These are phyloP conservation scores for Dolichallabes microphthalmus DNA, from an alignment of 2,113 vertebrate genomes.

Conservation along the genomic window DNA sequence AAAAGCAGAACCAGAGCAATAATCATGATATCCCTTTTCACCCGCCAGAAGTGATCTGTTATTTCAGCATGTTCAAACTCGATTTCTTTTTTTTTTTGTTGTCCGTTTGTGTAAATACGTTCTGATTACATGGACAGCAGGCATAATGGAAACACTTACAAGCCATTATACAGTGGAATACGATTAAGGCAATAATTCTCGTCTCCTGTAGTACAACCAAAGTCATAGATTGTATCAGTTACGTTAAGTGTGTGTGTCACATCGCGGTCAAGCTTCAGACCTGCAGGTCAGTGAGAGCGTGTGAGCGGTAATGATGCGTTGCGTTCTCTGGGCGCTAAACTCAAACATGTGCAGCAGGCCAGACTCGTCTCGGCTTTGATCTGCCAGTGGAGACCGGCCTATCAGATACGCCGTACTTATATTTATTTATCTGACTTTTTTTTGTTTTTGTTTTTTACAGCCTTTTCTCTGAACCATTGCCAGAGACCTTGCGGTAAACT, in stretches of 20 bases:
- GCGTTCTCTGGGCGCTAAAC: constrained; percentile 26
- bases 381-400: constrained; percentile 32
- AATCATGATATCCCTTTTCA: not conserved
- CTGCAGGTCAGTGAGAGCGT: constrained; percentile 40
- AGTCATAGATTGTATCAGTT: constrained; percentile 34
- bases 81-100: not conserved
- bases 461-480: constrained; percentile 46
- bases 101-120: too few species aligned
- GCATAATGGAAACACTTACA: constrained; percentile 4
- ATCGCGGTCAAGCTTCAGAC: constrained; percentile 29
- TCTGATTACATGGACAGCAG: constrained; percentile 6
- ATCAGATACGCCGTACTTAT: constrained; percentile 46
- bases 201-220: not conserved
- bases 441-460: constrained; percentile 45
- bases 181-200: not conserved
- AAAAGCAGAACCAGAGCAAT: not conserved
- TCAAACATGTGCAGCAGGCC: constrained; percentile 41
- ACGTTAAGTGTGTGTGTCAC: constrained; percentile 10
- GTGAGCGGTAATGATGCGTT: constrained; percentile 37
- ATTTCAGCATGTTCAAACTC: not conserved
- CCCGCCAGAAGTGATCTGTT: too few species aligned
- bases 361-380: constrained; percentile 36
- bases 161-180: constrained; percentile 15
- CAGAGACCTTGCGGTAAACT: constrained; percentile 49
- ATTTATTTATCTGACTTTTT: constrained; percentile 53